Evolutionary conservation across 2,113 vertebrate genomes (phyloP).

Genomic region (Anseranas semipalmata): DNA sequence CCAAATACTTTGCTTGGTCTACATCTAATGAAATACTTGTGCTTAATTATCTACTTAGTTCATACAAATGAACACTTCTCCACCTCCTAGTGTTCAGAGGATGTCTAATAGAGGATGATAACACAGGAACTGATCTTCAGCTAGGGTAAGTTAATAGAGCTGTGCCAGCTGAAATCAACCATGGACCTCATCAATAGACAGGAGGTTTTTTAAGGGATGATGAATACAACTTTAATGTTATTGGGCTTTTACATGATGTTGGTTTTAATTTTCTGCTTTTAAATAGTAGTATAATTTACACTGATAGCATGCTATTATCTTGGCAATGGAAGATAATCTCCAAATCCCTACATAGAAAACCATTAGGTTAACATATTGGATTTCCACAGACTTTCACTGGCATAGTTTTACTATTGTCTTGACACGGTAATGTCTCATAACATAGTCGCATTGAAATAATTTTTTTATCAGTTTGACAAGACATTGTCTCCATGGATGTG

Average conservation of each 20-base stretch:
- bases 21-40: background rate
- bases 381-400: background rate
- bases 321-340: background rate
- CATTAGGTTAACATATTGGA: background rate
- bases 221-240: background rate
- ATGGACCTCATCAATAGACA: background rate
- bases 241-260: background rate
- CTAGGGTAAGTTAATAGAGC: background rate
- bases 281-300: background rate
- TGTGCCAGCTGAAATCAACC: background rate
- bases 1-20: background rate
- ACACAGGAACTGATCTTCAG: background rate
- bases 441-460: background rate
- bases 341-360: background rate
- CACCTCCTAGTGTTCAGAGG: background rate
- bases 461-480: background rate
- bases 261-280: constrained; percentile 8
- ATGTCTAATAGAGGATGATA: background rate
- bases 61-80: background rate
- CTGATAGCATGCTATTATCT: background rate
- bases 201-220: background rate
- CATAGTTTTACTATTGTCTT: background rate
- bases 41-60: background rate
- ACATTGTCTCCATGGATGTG: background rate
- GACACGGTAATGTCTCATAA: background rate